These are phyloP conservation scores for Hexactinellida sp. DNA, from an alignment of 37 sponge, comb jelly and placozoan species.

Conservation along the genomic window DNA sequence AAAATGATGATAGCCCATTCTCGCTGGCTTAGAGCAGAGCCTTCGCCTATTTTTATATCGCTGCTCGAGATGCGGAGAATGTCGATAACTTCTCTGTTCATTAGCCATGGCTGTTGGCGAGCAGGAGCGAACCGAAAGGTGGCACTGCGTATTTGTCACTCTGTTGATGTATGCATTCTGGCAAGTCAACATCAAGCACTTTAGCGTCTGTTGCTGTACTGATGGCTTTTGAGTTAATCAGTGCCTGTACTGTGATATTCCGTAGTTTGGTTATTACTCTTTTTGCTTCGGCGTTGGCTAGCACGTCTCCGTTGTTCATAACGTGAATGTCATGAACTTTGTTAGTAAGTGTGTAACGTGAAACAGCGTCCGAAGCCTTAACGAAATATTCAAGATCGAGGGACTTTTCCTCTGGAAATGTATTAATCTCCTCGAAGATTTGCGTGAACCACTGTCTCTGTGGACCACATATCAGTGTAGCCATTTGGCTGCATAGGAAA, in stretches of 20 bases:
- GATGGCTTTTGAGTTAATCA: no score
- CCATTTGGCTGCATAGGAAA: background rate
- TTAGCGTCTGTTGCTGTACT: no score
- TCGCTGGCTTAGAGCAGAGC: background rate
- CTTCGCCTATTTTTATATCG: background rate
- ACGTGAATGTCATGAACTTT: background rate
- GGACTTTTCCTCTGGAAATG: background rate
- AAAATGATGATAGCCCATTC: background rate
- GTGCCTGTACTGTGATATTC: background rate
- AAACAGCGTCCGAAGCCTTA: background rate
- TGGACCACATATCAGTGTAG: background rate
- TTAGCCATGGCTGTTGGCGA: background rate
- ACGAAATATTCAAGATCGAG: background rate
- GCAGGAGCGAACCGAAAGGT: background rate
- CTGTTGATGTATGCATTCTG: no score
- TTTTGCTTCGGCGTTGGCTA: background rate
- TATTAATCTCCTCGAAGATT: background rate
- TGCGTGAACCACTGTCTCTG: background rate
- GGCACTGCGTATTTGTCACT: background rate
- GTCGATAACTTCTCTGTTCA: background rate
- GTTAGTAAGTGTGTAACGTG: background rate
- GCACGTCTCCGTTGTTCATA: background rate
- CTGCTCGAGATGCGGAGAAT: background rate
- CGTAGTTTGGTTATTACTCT: background rate
- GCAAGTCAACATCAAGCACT: no score